Percentiles rank a stretch among this genome's conserved stretches.
These are phyloP conservation scores for Odocoileus hemionus DNA, from an alignment of 2,113 vertebrate species.

Conservation along the genomic window DNA sequence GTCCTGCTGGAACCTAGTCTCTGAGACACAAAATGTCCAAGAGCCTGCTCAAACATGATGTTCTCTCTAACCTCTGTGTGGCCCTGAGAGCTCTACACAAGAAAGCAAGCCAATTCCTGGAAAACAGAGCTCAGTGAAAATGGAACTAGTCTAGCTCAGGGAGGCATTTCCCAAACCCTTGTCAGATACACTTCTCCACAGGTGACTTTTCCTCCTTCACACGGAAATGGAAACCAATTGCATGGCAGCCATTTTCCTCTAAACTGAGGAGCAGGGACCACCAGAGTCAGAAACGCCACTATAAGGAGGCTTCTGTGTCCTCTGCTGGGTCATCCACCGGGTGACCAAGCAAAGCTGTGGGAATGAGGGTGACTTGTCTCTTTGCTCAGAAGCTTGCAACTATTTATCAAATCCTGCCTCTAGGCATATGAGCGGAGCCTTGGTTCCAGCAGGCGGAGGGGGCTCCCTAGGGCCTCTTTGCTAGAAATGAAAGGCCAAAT, in stretches of 20 bases:
- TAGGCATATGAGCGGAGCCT: slow-evolving; percentile 13
- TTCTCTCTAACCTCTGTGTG: background rate
- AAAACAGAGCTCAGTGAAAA: slow-evolving; percentile 32
- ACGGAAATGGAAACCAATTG: background rate
- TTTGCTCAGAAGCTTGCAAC: background rate
- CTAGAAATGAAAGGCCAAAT: slow-evolving; percentile 21
- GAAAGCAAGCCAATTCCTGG: slow-evolving; percentile 11
- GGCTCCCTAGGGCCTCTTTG: background rate
- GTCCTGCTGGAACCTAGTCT: slow-evolving; percentile 61
- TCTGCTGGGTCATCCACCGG: background rate
- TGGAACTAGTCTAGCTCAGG: background rate
- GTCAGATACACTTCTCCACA: background rate
- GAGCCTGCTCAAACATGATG: background rate
- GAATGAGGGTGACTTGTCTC: background rate
- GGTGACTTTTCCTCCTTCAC: background rate
- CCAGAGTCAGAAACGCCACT: background rate
- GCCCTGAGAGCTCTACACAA: background rate
- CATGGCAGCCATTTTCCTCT: background rate
- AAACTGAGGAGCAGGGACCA: background rate
- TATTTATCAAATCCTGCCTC: background rate
- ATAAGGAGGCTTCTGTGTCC: background rate
- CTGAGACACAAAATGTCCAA: slow-evolving; percentile 19
- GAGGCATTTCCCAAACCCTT: background rate
- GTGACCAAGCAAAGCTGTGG: background rate
- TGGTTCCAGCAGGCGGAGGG: slow-evolving; percentile 50